Base-by-base conservation (phyloP, 2,113 vertebrate species). In the rat (Rattus norvegicus) region DNA sequence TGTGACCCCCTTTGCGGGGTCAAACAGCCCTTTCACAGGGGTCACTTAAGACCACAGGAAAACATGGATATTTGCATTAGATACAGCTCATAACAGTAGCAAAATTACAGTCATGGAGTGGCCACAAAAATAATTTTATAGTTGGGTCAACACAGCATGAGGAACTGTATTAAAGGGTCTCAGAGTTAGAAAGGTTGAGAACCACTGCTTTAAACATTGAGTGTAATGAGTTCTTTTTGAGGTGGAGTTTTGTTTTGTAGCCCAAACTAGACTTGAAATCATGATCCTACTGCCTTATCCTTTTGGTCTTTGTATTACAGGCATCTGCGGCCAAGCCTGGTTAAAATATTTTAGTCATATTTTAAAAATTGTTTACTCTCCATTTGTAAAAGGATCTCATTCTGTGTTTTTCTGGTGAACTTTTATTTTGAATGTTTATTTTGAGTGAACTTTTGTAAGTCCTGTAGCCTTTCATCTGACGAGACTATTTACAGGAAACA, bases 401-500 rank as follows among this genome's bases (percentile, higher is more conserved):
- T 83, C 28, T 95, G 59, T 0, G 47, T 39, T 90, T 95, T 87
- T 49, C 7, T 63, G 61, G 67, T 54, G 43, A n/a, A n/a, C n/a
- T n/a, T n/a, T n/a, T n/a, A n/a, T n/a, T n/a, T n/a, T n/a, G n/a
- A n/a, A 47, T 43, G 28, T 89, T 80, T 93, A 81, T 94, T 95
- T 85, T 14, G 87, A 89, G 36, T 93, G 85, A 92, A 65, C 43
- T 20, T 90, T 92, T 92, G 65, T 43, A 80, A 30, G 92, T 87
- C 84, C 43, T 80, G 11, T 49, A 54, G 16, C 17, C 80, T 84
- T 91, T 91, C 90, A 56, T 94, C 95, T 90, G 39, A 76, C n/a
- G 77, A 73, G 76, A 89, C 19, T 91, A 0, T 80, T 94, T 94
- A 79, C 2, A 28, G 17, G 10, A 22, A 86, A 13, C 13, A 77